phyloP scores from a whole-genome alignment of 2,888 invertebrate genomes.

The Hermaeophaga mercurialis region DNA sequence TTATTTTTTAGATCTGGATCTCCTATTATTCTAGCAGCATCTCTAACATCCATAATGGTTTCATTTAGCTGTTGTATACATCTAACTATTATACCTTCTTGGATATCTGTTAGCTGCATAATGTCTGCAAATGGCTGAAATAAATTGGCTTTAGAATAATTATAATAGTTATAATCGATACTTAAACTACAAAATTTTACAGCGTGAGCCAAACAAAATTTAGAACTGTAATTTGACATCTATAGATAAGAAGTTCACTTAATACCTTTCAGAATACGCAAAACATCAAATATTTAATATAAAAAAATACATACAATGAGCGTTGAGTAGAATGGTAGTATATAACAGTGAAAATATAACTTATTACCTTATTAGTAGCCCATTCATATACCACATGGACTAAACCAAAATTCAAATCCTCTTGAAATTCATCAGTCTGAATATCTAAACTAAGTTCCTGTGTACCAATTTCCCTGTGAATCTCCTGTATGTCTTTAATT shows the following conservation, averaged over 20 bases:
- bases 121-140: constrained; percentile 88
- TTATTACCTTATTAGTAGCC: constrained; percentile 86
- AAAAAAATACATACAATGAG: too few species aligned
- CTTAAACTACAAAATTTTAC: background rate
- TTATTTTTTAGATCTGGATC: constrained; percentile 89
- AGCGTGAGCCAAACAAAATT: too few species aligned
- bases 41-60: constrained; percentile 83
- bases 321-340: background rate
- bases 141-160: too few species aligned
- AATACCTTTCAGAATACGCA: too few species aligned
- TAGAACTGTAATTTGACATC: too few species aligned
- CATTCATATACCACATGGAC: constrained; percentile 95
- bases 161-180: too few species aligned
- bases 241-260: too few species aligned
- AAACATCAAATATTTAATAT: too few species aligned
- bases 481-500: constrained; percentile 71
- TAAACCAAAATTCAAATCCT: constrained; percentile 86
- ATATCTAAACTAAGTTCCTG: constrained; percentile 71
- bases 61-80: constrained; percentile 97
- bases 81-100: constrained; percentile 97
- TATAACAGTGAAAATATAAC: too few species aligned
- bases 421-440: constrained; percentile 59
- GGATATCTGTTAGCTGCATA: constrained; percentile 89
- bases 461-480: constrained; percentile 70
- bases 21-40: constrained; percentile 91